Evolutionary conservation across 2,888 invertebrate species (phyloP).

Genomic region (Agrochola lychnidis): DNA sequence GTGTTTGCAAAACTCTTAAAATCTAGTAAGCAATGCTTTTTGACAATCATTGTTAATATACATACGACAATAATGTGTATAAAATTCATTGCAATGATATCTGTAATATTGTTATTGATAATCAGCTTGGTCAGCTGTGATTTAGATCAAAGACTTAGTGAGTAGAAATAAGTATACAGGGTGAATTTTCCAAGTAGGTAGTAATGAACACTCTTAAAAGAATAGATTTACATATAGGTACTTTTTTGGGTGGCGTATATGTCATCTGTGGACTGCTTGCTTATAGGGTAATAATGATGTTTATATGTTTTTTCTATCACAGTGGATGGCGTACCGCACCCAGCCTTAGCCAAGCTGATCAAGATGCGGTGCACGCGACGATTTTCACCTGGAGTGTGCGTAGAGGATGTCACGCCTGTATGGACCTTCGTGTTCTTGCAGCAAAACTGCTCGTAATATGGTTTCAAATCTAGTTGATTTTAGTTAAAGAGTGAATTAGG

Average conservation of each 20-base stretch:
- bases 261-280: background rate
- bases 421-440: conserved; percentile 81
- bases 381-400: conserved; percentile 80
- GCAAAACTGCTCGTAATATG: conserved; percentile 84
- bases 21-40: conserved; percentile 38
- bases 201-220: too few species aligned
- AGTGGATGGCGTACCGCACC: background rate
- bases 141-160: background rate
- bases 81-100: background rate
- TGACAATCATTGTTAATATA: background rate
- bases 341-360: conserved; percentile 3
- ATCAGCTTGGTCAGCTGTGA: background rate
- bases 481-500: background rate
- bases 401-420: conserved; percentile 69
- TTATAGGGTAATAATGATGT: background rate
- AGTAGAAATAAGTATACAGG: background rate
- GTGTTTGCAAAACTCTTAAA: background rate
- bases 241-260: background rate
- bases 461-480: background rate
- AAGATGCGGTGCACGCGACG: conserved; percentile 80
- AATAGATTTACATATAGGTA: too few species aligned
- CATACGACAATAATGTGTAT: conserved; percentile 7
- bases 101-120: background rate
- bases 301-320: too few species aligned
- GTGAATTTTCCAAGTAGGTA: background rate